Base-by-base conservation (phyloP, 2,888 invertebrate genomes). In the Malacosoma neustria region DNA sequence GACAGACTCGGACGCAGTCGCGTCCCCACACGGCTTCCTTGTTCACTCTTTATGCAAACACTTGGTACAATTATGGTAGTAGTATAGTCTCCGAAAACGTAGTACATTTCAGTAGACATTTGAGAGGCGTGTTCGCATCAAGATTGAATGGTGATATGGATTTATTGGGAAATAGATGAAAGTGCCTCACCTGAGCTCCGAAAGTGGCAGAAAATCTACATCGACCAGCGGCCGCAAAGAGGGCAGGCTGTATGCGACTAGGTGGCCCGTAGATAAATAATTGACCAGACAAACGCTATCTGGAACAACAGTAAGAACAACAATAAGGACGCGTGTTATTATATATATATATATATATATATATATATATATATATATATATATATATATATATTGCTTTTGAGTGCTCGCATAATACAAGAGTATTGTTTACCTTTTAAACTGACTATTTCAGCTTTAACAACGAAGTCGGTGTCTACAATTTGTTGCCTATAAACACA, bases 271-370 rank as follows among this genome's bases (percentile, higher is more conserved):
- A 46, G 97, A 97, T 63, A 96, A 88, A 88, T 98, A 98, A 82
- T 95, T 95, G 56, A 95, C 93, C 67, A 98, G 89, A 80, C 97
- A 98, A 59, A 96, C 95, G 74, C 96, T 96, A 84, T 97, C 97
- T 97, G 90, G 7, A 72, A 72, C 33, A 31, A n/a, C 32, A 3
- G 32, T 4, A 14, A 13, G 2, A 11, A 13, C 13, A 11, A 29
- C 13, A 29, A 12, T 29, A 13, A 30, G 12, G n/a, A n/a, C n/a
- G n/a, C n/a, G n/a, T n/a, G n/a, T n/a, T n/a, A n/a, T n/a, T n/a
- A n/a, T n/a, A n/a, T n/a, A n/a, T n/a, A n/a, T n/a, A n/a, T n/a
- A n/a, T n/a, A n/a, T n/a, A n/a, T n/a, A n/a, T n/a, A n/a, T n/a
- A n/a, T n/a, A n/a, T n/a, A n/a, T n/a, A n/a, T n/a, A n/a, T n/a